These are phyloP conservation scores for Dipus sagitta DNA, from an alignment of 2,797 vertebrate genomes.

Conservation along the genomic window DNA sequence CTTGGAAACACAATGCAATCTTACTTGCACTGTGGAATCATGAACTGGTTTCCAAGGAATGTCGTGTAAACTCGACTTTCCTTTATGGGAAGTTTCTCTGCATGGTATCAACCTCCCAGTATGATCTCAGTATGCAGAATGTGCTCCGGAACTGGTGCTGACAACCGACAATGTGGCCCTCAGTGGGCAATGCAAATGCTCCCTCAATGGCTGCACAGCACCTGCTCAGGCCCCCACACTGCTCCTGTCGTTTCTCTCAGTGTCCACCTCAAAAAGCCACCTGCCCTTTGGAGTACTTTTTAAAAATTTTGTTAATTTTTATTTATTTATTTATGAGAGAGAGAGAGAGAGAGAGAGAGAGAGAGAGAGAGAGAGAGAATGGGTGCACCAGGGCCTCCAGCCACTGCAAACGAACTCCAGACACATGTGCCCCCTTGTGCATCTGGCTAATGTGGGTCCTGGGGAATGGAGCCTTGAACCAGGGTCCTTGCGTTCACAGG, in stretches of 20 bases:
- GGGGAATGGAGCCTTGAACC: no score
- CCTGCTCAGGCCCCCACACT: background rate
- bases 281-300: background rate
- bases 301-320: no score
- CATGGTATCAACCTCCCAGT: background rate
- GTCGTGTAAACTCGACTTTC: background rate
- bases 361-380: no score
- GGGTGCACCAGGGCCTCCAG: no score
- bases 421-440: no score
- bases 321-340: no score
- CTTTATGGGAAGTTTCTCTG: background rate
- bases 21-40: background rate
- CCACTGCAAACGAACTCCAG: no score
- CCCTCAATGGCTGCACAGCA: background rate
- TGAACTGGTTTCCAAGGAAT: background rate
- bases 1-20: slow-evolving; percentile 36
- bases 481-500: no score
- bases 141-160: background rate
- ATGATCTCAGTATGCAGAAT: background rate
- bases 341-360: no score
- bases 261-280: background rate
- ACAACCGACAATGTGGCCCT: background rate
- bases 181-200: rapidly evolving
- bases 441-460: no score
- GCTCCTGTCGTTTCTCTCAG: background rate